Base-by-base conservation (phyloP, 2,113 vertebrate species). In the Aythya baeri region DNA sequence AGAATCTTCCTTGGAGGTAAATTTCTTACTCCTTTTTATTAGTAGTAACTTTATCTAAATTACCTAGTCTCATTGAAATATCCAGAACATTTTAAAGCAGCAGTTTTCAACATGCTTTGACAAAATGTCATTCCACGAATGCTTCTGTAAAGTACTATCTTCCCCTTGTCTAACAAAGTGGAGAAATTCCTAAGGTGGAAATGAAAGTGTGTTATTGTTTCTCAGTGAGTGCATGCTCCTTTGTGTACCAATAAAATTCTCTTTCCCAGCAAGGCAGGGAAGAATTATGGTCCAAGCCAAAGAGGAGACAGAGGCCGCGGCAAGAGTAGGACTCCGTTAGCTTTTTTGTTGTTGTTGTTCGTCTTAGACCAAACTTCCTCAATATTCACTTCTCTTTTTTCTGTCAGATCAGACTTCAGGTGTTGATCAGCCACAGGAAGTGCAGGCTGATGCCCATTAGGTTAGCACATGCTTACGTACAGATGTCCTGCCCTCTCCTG, bases 101-200 rank as follows among this genome's bases (percentile, higher is more conserved):
- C 21, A 7, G 27, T 41, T 88, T 58, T 66, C 34, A 38, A 75
- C 75, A 29, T 25, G 44, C 44, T 62, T 41, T 71, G 36, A 44
- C 13, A 3, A 43, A 74, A 54, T 9, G 49, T 22, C 20, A 5
- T 7, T 71, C 6, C 1, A 0, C 8, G 21, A 34, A 27, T 52
- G 23, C 11, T 46, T 66, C 36, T 46, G 7, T 61, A 27, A 2
- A 13, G 20, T 9, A 13, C 0, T 4, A 11, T 16, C 27, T 88
- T 63, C 18, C 20, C 54, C 8, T 68, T 90, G 27, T 29, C 52
- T 55, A 31, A 71, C 23, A 32, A n/a, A 29, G 49, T 18, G 16
- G 17, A 68, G 63, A 58, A 31, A 21, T 29, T 65, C 36, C 41
- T 26, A 10, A n/a, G 7, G 36, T 57, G 58, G 34, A 27, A 59